Conservation (phyloP, 2,888 invertebrate species). For the Imbricaverruca yamaguchii region DNA sequence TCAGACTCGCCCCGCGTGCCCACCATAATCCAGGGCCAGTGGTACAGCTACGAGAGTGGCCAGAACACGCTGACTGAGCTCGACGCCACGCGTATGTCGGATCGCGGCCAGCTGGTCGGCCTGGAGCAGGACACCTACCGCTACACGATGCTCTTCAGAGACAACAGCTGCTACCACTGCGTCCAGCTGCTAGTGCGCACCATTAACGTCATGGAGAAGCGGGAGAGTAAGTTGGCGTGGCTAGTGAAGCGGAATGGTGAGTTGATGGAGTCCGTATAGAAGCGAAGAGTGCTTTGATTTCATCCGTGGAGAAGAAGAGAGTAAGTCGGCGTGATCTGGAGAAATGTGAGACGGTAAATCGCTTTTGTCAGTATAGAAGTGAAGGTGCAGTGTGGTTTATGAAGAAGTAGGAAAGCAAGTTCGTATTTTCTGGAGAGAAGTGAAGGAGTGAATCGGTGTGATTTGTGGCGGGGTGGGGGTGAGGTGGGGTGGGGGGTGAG, state of each 20-base stretch:
- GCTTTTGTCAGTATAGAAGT: too few species aligned
- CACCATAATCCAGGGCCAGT: conserved; percentile 66
- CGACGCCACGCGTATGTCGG: conserved; percentile 68
- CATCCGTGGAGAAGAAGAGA: too few species aligned
- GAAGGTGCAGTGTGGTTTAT: too few species aligned
- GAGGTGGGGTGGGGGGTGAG: too few species aligned
- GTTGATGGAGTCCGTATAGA: too few species aligned
- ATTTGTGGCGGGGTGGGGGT: background rate
- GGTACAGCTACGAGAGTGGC: conserved; percentile 88
- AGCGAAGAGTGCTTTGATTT: too few species aligned
- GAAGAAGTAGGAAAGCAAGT: too few species aligned
- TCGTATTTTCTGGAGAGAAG: too few species aligned
- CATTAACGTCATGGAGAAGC: conserved; percentile 79
- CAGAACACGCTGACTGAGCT: conserved; percentile 73
- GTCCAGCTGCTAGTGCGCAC: conserved; percentile 76
- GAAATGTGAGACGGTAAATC: too few species aligned
- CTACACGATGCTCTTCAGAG: conserved; percentile 1
- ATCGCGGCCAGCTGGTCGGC: conserved; percentile 55
- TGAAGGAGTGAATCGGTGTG: too few species aligned
- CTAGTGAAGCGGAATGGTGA: background rate
- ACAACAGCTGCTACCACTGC: conserved; percentile 63
- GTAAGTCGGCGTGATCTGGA: too few species aligned
- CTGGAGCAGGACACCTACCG: background rate
- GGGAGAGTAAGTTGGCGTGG: conserved; percentile 57
- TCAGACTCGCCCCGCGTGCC: conserved; percentile 20